Percentiles rank a stretch among this genome's conserved stretches.
phyloP scores from a whole-genome alignment of 1,140 invertebrate genomes.

The Drosophila pectinifera region DNA sequence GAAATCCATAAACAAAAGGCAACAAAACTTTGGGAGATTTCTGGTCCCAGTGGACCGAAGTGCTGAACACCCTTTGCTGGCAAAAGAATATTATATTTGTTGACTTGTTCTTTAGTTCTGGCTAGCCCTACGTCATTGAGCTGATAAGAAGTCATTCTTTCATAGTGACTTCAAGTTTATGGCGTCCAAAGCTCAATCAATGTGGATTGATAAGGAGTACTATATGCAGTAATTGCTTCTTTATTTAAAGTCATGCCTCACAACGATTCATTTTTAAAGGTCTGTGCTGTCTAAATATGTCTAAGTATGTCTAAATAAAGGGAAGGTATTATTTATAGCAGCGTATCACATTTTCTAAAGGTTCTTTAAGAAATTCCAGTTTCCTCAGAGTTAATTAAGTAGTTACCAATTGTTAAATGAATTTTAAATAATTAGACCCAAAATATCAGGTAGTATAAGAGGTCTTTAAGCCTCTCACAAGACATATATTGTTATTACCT shows the following conservation, averaged over 20 bases:
- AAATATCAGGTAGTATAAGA: too few relatives aligned
- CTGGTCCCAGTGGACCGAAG: background rate
- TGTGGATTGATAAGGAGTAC: conserved; percentile 20
- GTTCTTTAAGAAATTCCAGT: too few relatives aligned
- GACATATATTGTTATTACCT: too few relatives aligned
- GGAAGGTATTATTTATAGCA: background rate
- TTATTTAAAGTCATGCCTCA: conserved; percentile 1
- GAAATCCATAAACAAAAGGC: conserved; percentile 25
- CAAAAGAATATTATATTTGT: background rate
- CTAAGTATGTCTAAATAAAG: background rate
- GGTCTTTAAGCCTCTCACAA: too few relatives aligned
- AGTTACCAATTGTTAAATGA: too few relatives aligned
- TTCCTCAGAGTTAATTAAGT: too few relatives aligned
- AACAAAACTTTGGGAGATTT: background rate
- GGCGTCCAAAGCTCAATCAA: conserved; percentile 35
- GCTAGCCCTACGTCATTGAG: conserved; percentile 24
- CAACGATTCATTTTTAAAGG: conserved; percentile 4
- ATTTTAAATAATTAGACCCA: too few relatives aligned
- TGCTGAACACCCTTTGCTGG: background rate
- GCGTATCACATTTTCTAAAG: too few relatives aligned
- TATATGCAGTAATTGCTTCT: background rate
- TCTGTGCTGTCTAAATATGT: conserved; percentile 1
- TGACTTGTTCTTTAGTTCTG: background rate
- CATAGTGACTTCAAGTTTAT: conserved; percentile 17
- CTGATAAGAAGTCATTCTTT: conserved; percentile 33